Conservation (phyloP, 2,797 vertebrate species). For the Clarias fuscus region DNA sequence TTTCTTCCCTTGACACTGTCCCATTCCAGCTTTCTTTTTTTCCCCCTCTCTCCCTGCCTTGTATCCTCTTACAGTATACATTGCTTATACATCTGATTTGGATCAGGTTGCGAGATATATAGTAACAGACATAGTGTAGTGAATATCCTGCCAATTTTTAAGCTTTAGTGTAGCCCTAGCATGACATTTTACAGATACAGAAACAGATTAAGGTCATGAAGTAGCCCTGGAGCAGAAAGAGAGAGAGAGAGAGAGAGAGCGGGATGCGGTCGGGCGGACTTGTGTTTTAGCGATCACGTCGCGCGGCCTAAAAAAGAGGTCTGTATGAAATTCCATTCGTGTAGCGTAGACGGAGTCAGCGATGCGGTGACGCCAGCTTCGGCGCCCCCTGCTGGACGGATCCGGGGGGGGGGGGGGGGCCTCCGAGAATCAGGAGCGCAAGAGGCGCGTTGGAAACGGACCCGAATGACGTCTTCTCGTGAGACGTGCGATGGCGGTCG, state of each 20-base stretch:
- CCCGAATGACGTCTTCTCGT: background rate
- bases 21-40: background rate
- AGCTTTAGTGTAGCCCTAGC: background rate
- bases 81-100: slow-evolving; percentile 21
- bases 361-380: background rate
- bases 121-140: background rate
- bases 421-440: background rate
- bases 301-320: background rate
- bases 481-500: background rate
- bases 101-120: slow-evolving; percentile 4
- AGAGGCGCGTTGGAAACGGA: background rate
- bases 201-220: slow-evolving; percentile 12
- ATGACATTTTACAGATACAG: slow-evolving; percentile 23
- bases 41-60: background rate
- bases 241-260: background rate
- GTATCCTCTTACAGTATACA: too few relatives aligned
- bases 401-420: too few relatives aligned
- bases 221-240: background rate
- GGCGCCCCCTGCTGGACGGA: background rate
- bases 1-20: background rate
- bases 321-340: slow-evolving; percentile 6
- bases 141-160: slow-evolving; percentile 13
- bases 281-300: slow-evolving; percentile 3
- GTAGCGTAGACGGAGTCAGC: background rate
- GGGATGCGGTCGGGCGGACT: background rate